Conservation (phyloP, 2,888 invertebrate genomes). For the Apodemia zela region DNA sequence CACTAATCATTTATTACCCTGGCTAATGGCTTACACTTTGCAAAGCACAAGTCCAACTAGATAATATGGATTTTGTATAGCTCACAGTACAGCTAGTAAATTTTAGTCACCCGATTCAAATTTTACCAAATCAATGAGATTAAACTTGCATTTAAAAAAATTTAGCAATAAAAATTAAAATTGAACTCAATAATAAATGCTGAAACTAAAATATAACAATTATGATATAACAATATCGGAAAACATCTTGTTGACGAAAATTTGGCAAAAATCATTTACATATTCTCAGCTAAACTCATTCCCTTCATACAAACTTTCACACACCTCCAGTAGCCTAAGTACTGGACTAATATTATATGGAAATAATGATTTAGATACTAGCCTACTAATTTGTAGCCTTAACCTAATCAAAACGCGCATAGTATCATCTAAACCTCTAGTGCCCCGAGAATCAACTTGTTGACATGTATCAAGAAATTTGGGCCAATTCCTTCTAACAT, state of each 20-base stretch:
- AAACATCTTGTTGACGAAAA: background rate
- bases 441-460: constrained; percentile 76
- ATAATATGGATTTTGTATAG: too few relatives aligned
- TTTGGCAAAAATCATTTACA: background rate
- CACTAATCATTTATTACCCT: too few relatives aligned
- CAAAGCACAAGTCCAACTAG: too few relatives aligned
- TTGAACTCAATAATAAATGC: too few relatives aligned
- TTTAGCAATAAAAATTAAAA: too few relatives aligned
- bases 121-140: too few relatives aligned
- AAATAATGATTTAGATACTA: constrained; percentile 91
- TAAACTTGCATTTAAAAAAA: too few relatives aligned
- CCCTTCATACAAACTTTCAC: constrained; percentile 91
- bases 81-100: too few relatives aligned
- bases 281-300: constrained; percentile 86
- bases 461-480: constrained; percentile 90
- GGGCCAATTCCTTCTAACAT: constrained; percentile 90
- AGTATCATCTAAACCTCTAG: constrained; percentile 86
- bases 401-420: constrained; percentile 91
- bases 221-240: too few relatives aligned
- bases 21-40: too few relatives aligned
- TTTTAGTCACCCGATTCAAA: too few relatives aligned
- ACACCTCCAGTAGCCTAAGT: constrained; percentile 89
- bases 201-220: too few relatives aligned
- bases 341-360: constrained; percentile 95
- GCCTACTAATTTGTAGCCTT: constrained; percentile 88